Evolutionary conservation across 2,797 vertebrate genomes (phyloP), one percentile per base, ranked within the genome.

Genomic region (Sebastes melanostomus): DNA sequence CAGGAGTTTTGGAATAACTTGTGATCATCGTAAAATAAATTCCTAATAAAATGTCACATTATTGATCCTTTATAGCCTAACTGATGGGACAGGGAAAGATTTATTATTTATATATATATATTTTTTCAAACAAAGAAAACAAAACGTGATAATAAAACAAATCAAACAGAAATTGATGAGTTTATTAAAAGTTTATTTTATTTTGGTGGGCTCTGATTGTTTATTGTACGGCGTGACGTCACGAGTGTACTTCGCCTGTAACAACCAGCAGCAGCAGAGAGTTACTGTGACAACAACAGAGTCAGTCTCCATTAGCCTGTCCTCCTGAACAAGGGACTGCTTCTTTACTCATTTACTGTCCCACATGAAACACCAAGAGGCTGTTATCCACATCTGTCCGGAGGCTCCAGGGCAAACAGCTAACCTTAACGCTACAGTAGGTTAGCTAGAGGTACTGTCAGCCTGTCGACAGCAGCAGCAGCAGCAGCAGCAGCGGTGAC

Each of bases 211-310:
- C 22, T 27, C 12, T 14, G 50, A 3, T 52, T 77, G 86, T 89
- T 89, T 89, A 68, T 67, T 56, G 68, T 67, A 25, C 36, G 75
- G 2, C 27, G 83, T 93, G 91, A 94, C 94, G 94, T 95, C 92
- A 92, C 77, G 20, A 13, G 67, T 76, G 85, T 88, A 62, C 85
- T 83, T 91, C 27, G 78, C 80, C 78, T 30, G 79, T 3, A 83
- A 87, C 78, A 1, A 65, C 69, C 78, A 8, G 66, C 36, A 38
- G 36, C 36, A 66, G 12, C 34, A 36, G 36, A 36, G 34, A 74
- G 73, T 38, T 68, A 66, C 86, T 87, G 46, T 69, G 75, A 38
- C 36, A 38, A 70, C 78, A 78, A 52, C 36, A 5, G 86, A 76
- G 79, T 84, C 81, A 2, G 56, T 70, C 86, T 84, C 72, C 74